Base-by-base conservation (phyloP, 2,797 vertebrate genomes). In the Eptatretus atami region DNA sequence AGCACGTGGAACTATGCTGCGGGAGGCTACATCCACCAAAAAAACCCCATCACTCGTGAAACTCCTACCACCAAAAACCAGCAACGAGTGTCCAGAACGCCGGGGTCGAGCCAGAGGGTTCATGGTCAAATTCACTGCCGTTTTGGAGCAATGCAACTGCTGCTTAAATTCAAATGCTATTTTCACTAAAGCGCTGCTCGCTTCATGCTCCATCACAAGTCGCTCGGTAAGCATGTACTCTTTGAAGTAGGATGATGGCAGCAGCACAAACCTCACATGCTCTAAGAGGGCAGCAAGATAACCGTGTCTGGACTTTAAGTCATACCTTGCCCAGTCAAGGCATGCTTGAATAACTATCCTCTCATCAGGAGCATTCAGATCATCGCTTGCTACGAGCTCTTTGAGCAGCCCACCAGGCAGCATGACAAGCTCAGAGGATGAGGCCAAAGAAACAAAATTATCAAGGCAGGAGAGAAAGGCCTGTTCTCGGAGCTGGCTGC, bases 61-160 rank as follows among this genome's bases (percentile, higher is more conserved):
- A 25, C 57, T 61, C 57, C 25, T n/a, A 61, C 57, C 57, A 12
- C n/a, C 57, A n/a, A 61, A 25, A 25, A 61, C n/a, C 57, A 61
- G 57, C n/a, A 61, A 25, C n/a, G 57, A 61, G 57, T 61, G 57
- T 61, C 57, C 57, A n/a, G 57, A 61, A n/a, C 25, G 57, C n/a
- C 57, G 57, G 11, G 57, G 57, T 61, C 57, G 57, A n/a, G 57
- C 57, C n/a, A n/a, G 25, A 61, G 57, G 57, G 57, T 61, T 24
- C 25, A 25, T 61, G n/a, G 25, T 10, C 57, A 61, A n/a, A 25
- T 61, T 61, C 57, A 61, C n/a, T n/a, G 25, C 25, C n/a, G 10
- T n/a, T 24, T 24, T 61, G n/a, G n/a, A 9, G 12, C 57, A 61
- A 25, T 24, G 10, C n/a, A 61, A 25, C 3, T 44, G 31, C 31